Base-by-base conservation (phyloP, 2,113 vertebrate genomes). In the Tauraco erythrolophus region DNA sequence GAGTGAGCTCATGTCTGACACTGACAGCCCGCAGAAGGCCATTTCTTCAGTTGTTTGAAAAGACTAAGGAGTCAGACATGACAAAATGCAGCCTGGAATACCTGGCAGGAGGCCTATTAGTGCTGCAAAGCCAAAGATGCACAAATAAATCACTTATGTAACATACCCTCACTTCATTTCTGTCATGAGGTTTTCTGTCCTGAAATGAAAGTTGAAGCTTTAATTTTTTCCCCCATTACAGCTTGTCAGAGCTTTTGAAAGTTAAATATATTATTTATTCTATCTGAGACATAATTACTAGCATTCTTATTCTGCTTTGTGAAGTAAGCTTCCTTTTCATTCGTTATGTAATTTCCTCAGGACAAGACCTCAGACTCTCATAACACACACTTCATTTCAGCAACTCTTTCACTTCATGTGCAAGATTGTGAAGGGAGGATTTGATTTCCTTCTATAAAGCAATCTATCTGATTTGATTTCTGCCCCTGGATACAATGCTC, bases 41-140 rank as follows among this genome's bases (percentile, higher is more conserved):
- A 95, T 98, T 98, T 98, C 95, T 97, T 97, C 95, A 96, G 89
- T 92, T 96, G 82, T 82, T 95, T 95, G 87, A 96, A 93, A 98
- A 97, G 93, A 92, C 82, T 94, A 92, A 98, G 91, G 84, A 98
- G 93, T 96, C 96, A 97, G 94, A 93, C 82, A 95, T 92, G 94
- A 98, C 96, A 97, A 98, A 97, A 92, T 95, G 82, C 95, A 93
- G 83, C 68, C 86, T 86, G 7, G 76, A 97, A 96, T 95, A 97
- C 93, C 96, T 97, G 93, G 92, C 94, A 98, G 96, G 85, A 75
- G 97, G 92, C 88, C 91, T 89, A 92, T 97, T 97, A 95, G 82
- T 60, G 84, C 82, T 92, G 87, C 93, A 70, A 57, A 88, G 92
- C 82, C 95, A 97, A 96, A 97, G 85, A 97, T 62, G 70, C 48